A percentile compares a stretch with the other conserved stretches of the same genome.
phyloP scores from a whole-genome alignment of 2,113 vertebrate genomes.

The Boulengeromyrus knoepffleri region DNA sequence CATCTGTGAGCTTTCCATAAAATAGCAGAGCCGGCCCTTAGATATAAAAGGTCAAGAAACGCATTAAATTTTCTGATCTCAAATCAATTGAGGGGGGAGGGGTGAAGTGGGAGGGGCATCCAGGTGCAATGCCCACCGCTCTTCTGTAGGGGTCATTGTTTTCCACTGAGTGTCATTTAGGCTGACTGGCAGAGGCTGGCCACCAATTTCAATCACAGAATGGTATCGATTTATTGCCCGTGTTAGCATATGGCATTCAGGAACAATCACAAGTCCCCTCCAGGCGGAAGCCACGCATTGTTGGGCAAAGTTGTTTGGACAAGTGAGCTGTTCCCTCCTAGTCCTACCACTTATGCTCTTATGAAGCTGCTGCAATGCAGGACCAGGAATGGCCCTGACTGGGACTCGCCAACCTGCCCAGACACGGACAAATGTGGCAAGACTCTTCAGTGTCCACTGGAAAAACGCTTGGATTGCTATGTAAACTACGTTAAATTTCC shows the following conservation, averaged over 20 bases:
- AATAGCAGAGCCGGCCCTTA: conserved; percentile 47
- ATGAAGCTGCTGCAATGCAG: conserved; percentile 13
- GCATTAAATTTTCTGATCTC: conserved; percentile 52
- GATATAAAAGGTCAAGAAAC: conserved; percentile 58
- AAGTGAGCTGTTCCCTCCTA: conserved; percentile 1
- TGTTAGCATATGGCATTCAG: conserved; percentile 59
- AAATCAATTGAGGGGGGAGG: conserved; percentile 55
- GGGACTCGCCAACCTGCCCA: background rate
- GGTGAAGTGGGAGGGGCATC: background rate
- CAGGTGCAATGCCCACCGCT: conserved; percentile 35
- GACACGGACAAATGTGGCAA: background rate
- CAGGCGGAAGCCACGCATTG: conserved; percentile 32
- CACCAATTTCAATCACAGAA: conserved; percentile 50
- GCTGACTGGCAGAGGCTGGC: conserved; percentile 23
- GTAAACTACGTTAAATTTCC: background rate
- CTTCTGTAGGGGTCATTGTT: conserved; percentile 59
- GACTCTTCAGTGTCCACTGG: background rate
- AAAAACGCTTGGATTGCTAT: background rate
- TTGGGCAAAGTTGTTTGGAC: conserved; percentile 24
- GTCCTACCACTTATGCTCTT: background rate
- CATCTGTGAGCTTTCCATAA: conserved; percentile 31
- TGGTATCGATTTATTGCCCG: conserved; percentile 55
- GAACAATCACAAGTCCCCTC: conserved; percentile 44
- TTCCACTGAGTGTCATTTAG: conserved; percentile 34
- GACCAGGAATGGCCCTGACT: background rate